phyloP scores from a whole-genome alignment of 2,797 vertebrate species.

The Champsocephalus gunnari region DNA sequence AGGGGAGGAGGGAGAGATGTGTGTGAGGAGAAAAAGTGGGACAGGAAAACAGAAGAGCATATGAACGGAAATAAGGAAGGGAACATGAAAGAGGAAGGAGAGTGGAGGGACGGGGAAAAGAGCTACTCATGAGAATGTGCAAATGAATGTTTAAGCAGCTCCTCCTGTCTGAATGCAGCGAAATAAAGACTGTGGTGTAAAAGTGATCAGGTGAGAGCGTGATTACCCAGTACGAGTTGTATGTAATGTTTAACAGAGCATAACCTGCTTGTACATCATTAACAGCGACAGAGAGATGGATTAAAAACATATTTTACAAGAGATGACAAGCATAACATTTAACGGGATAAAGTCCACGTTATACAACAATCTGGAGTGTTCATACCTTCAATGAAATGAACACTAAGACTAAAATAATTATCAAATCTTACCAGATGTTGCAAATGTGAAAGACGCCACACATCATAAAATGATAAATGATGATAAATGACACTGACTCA shows the following conservation, averaged over 20 bases:
- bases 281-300: constrained; percentile 24
- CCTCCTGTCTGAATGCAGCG: constrained; percentile 4
- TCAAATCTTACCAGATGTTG: too few species aligned
- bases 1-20: not conserved
- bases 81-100: constrained; percentile 59
- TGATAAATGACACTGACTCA: not conserved
- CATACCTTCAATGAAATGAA: too few species aligned
- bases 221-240: not conserved
- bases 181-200: not conserved
- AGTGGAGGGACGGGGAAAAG: constrained; percentile 3
- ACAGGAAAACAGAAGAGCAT: constrained; percentile 8
- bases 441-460: too few species aligned
- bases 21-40: not conserved
- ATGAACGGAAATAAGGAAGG: constrained; percentile 16
- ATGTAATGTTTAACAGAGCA: constrained; percentile 63
- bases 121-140: constrained; percentile 39
- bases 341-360: not conserved
- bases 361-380: not conserved
- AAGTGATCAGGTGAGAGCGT: constrained; percentile 35
- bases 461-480: too few species aligned
- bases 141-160: constrained; percentile 35
- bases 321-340: not conserved
- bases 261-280: constrained; percentile 40
- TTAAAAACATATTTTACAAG: not conserved
- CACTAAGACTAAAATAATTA: too few species aligned